Conservation (phyloP, 2,888 invertebrate species). For the Papilio gigon region DNA sequence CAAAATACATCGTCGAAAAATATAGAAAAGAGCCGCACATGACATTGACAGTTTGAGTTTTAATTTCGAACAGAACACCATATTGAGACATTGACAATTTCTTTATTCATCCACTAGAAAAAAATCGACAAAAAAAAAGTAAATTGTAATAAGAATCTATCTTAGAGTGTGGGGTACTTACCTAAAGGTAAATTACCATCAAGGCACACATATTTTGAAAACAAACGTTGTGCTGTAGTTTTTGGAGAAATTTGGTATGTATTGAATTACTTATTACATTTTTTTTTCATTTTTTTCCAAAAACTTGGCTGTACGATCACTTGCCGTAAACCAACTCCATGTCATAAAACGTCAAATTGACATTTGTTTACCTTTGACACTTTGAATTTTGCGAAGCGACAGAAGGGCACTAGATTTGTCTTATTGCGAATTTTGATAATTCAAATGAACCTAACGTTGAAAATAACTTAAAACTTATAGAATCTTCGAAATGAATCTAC, state of each 20-base stretch:
- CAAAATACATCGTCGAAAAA: conserved; percentile 52
- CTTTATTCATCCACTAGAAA: not conserved
- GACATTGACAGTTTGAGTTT: conserved; percentile 58
- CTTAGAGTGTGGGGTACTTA: too few species aligned
- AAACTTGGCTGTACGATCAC: not conserved
- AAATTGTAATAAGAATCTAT: not conserved
- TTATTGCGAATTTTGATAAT: conserved; percentile 37
- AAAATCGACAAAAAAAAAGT: not conserved
- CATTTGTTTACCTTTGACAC: not conserved
- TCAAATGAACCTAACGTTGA: conserved; percentile 41
- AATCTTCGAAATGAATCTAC: conserved; percentile 57
- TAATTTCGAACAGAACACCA: conserved; percentile 39
- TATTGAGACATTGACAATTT: conserved; percentile 7
- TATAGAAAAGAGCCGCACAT: conserved; percentile 51
- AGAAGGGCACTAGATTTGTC: not conserved
- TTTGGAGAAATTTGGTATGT: not conserved
- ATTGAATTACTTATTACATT: too few species aligned
- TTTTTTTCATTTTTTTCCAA: too few species aligned
- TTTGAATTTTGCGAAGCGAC: conserved; percentile 8
- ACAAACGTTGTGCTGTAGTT: not conserved
- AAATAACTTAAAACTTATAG: not conserved
- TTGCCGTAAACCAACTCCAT: not conserved
- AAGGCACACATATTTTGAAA: not conserved
- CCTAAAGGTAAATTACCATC: not conserved
- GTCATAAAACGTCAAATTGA: not conserved